Conservation (phyloP, 2,888 invertebrate species). For the Hypercompe scribonia region DNA sequence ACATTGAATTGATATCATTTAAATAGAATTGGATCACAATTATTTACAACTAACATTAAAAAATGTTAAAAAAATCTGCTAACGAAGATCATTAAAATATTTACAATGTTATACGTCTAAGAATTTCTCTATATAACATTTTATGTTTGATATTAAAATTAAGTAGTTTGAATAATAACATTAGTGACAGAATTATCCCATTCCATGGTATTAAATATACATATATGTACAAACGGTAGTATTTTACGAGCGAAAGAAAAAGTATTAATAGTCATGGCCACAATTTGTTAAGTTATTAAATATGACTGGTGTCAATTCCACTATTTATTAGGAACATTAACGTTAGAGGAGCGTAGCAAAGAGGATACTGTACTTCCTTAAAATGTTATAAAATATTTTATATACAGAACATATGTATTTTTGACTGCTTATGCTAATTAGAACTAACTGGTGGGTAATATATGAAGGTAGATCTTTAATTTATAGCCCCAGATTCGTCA, state of each 20-base stretch:
- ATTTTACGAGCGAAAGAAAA: slow-evolving; percentile 8
- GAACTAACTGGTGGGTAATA: slow-evolving; percentile 34
- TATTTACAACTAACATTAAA: background rate
- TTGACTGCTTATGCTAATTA: slow-evolving; percentile 48
- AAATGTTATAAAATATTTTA: slow-evolving; percentile 10
- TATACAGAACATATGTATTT: slow-evolving; percentile 14
- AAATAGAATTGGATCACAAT: no score
- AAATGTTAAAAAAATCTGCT: background rate
- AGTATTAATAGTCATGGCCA: background rate
- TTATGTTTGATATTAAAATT: background rate
- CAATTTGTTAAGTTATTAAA: background rate
- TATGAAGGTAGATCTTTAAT: slow-evolving; percentile 41
- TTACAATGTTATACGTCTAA: background rate
- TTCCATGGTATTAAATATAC: slow-evolving; percentile 5
- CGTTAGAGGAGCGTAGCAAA: slow-evolving; percentile 3
- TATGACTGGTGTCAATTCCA: slow-evolving; percentile 7
- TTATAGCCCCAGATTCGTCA: slow-evolving; percentile 36
- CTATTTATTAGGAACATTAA: background rate
- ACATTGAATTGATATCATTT: background rate
- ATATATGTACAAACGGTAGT: slow-evolving; percentile 3
- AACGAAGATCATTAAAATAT: background rate
- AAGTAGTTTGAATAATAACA: slow-evolving; percentile 1
- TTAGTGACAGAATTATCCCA: slow-evolving; percentile 4
- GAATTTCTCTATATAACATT: background rate
- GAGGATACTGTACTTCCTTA: slow-evolving; percentile 17